A percentile compares a stretch with the other conserved stretches of the same genome.
phyloP scores from a whole-genome alignment of 2,113 vertebrate species.

The Syrrhaptes paradoxus region DNA sequence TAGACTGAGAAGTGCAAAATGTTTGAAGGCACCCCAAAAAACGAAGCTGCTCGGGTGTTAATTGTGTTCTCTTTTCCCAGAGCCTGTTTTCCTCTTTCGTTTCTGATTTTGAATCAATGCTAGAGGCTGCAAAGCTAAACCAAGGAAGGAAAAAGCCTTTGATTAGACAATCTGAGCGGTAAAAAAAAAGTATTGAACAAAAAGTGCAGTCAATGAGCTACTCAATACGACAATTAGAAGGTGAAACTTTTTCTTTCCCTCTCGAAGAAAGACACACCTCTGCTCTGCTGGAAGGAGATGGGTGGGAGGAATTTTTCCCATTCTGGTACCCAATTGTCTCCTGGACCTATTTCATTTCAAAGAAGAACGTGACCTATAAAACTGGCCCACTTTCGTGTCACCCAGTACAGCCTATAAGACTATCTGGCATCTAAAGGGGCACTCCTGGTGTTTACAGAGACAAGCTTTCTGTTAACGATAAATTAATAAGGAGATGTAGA shows the following conservation, averaged over 20 bases:
- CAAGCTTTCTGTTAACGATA: neutral
- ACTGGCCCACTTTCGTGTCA: slow-evolving; percentile 4
- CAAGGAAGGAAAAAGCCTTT: slow-evolving; percentile 71
- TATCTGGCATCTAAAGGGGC: neutral
- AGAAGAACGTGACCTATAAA: slow-evolving; percentile 45
- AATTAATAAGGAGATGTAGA: neutral
- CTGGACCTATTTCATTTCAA: slow-evolving; percentile 4
- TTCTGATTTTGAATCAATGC: slow-evolving; percentile 70
- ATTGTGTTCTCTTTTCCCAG: slow-evolving; percentile 77
- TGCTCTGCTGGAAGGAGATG: slow-evolving; percentile 42
- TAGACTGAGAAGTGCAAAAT: slow-evolving; percentile 21
- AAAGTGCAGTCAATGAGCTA: slow-evolving; percentile 59
- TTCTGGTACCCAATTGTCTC: slow-evolving; percentile 8
- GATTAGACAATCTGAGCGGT: slow-evolving; percentile 75
- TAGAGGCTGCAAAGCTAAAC: slow-evolving; percentile 55
- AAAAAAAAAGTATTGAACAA: slow-evolving; percentile 67
- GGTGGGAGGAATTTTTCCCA: slow-evolving; percentile 37
- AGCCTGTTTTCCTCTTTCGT: slow-evolving; percentile 23
- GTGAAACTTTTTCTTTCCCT: slow-evolving; percentile 64
- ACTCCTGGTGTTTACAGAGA: neutral
- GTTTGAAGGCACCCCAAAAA: slow-evolving; percentile 73
- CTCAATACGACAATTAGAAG: slow-evolving; percentile 72
- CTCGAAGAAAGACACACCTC: slow-evolving; percentile 42
- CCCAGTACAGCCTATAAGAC: neutral
- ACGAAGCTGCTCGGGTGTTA: slow-evolving; percentile 75